Evolutionary conservation across 2,113 vertebrate species (phyloP).

Genomic region (Podiceps cristatus): DNA sequence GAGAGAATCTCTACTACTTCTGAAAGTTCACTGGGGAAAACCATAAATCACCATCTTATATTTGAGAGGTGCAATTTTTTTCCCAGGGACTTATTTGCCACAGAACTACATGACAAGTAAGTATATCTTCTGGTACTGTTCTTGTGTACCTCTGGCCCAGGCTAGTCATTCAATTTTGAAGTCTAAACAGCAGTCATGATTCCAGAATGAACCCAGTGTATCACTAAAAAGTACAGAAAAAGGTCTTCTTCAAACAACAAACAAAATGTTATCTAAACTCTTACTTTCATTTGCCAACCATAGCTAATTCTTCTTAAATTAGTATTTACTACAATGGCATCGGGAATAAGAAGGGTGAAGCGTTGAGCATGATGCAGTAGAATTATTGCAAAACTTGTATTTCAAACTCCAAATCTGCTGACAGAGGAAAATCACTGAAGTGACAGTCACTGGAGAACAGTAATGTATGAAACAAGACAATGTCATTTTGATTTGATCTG

Average conservation of each 20-base stretch:
- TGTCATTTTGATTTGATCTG: conserved; percentile 59
- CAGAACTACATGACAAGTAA: neutral
- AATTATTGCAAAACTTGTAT: neutral
- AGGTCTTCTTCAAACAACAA: neutral
- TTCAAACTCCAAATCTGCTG: conserved; percentile 38
- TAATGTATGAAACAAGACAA: conserved; percentile 33
- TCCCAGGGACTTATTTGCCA: neutral
- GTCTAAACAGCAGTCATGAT: neutral
- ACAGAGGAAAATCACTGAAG: neutral
- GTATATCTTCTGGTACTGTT: neutral
- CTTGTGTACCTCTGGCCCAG: neutral
- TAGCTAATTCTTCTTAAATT: neutral
- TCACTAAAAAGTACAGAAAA: neutral
- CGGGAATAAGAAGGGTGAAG: neutral
- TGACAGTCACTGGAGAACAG: conserved; percentile 8
- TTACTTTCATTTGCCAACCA: neutral
- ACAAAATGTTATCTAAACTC: neutral
- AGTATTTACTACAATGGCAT: neutral
- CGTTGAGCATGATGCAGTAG: neutral
- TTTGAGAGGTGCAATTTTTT: neutral
- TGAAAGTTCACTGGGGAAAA: neutral
- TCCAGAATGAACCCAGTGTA: neutral
- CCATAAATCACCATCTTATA: neutral
- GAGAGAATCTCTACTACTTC: neutral
- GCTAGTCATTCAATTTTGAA: neutral